Evolutionary conservation across 1,140 invertebrate genomes (phyloP).

Genomic region (Platyura marginata): DNA sequence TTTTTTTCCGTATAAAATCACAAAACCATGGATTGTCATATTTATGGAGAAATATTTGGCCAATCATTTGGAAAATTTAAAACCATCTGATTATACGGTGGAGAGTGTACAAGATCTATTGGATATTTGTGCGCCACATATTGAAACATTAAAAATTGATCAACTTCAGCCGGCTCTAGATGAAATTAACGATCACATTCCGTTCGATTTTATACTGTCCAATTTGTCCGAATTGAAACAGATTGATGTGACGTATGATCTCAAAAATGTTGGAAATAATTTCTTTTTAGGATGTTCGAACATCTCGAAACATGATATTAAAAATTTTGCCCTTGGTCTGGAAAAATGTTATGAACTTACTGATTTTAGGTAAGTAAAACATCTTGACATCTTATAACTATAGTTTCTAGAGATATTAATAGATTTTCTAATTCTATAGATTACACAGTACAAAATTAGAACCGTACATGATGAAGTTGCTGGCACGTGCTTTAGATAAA

Average conservation of each 20-base stretch:
- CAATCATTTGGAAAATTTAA: constrained; percentile 25
- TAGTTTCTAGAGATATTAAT: neutral
- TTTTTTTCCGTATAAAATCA: neutral
- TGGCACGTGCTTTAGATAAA: constrained; percentile 19
- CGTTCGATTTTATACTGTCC: constrained; percentile 23
- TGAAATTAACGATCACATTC: constrained; percentile 24
- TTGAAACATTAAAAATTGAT: constrained; percentile 22
- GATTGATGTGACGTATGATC: constrained; percentile 20
- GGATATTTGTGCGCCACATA: constrained; percentile 21
- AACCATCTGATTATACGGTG: constrained; percentile 23
- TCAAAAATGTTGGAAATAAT: constrained; percentile 19
- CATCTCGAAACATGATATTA: constrained; percentile 15
- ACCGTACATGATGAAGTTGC: constrained; percentile 15
- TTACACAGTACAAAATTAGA: constrained; percentile 17
- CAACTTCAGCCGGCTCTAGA: constrained; percentile 14
- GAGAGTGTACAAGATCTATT: constrained; percentile 18
- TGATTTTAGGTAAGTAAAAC: constrained; percentile 17
- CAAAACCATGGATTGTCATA: constrained; percentile 22
- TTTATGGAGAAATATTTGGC: constrained; percentile 27
- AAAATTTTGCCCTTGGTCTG: constrained; percentile 15
- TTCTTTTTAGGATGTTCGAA: constrained; percentile 21
- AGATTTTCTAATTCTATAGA: neutral
- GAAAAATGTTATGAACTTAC: constrained; percentile 17
- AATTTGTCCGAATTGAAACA: constrained; percentile 21
- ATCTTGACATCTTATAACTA: too few relatives aligned